These are phyloP conservation scores for Aelia acuminata DNA, from an alignment of 2,888 invertebrate genomes.

Conservation along the genomic window DNA sequence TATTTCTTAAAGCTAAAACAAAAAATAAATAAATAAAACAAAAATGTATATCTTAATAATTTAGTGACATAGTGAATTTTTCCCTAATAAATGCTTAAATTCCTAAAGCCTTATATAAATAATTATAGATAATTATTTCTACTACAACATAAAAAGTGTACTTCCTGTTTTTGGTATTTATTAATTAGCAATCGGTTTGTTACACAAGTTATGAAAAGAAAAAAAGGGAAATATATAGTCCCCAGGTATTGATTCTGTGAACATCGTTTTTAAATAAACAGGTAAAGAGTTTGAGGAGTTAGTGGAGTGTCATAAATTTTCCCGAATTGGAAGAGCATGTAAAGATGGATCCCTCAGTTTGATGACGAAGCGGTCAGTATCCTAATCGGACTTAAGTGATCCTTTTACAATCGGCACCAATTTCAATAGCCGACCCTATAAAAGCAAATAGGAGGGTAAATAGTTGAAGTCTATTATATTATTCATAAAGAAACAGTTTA, in stretches of 20 bases:
- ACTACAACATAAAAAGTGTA: no score
- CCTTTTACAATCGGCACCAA: constrained; percentile 46
- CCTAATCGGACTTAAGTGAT: constrained; percentile 18
- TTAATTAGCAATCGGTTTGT: no score
- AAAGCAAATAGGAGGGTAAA: constrained; percentile 47
- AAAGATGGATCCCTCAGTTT: not conserved
- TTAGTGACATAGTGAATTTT: no score
- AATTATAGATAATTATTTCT: no score
- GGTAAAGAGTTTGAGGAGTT: not conserved
- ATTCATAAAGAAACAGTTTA: constrained; percentile 54
- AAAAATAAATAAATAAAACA: no score
- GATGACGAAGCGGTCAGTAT: not conserved
- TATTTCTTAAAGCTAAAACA: no score
- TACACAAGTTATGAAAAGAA: no score
- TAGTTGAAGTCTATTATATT: constrained; percentile 50
- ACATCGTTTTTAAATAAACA: not conserved
- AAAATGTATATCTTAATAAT: no score
- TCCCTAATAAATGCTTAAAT: no score
- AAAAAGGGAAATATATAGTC: no score
- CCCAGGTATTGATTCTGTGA: not conserved
- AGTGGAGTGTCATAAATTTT: not conserved
- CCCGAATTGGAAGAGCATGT: not conserved
- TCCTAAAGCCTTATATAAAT: no score
- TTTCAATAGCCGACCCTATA: constrained; percentile 31
- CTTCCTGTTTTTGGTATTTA: no score